Evolutionary conservation across 2,113 vertebrate genomes (phyloP).

Genomic region (Delphinapterus leucas): DNA sequence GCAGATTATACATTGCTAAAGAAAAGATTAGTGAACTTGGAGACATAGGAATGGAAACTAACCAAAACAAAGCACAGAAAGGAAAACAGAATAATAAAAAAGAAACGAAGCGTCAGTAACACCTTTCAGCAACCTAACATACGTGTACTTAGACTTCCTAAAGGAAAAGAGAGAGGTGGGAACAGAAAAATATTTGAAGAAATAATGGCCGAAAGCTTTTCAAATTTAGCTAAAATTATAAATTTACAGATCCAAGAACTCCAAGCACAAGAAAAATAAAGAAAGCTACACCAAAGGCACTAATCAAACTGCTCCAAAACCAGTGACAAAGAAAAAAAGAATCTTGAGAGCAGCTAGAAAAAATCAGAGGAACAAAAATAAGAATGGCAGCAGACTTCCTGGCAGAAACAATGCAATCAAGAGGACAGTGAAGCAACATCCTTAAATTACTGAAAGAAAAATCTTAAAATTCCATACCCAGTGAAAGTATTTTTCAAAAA

Average conservation of each 20-base stretch:
- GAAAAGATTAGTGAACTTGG: neutral
- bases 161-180: neutral
- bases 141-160: neutral
- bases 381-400: neutral
- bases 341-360: neutral
- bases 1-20: neutral
- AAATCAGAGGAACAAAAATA: neutral
- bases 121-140: neutral
- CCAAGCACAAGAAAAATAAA: neutral
- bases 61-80: neutral
- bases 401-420: neutral
- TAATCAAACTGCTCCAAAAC: neutral
- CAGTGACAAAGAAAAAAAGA: neutral
- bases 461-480: neutral
- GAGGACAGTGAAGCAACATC: neutral
- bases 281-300: neutral
- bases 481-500: no score
- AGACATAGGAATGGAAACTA: neutral
- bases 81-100: neutral
- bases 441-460: neutral
- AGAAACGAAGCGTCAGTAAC: neutral
- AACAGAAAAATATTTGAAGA: neutral
- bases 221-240: neutral
- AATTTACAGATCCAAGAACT: neutral
- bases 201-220: neutral